These are phyloP conservation scores for Pelvicachromis taeniatus DNA, from an alignment of 2,113 vertebrate genomes.

Conservation along the genomic window DNA sequence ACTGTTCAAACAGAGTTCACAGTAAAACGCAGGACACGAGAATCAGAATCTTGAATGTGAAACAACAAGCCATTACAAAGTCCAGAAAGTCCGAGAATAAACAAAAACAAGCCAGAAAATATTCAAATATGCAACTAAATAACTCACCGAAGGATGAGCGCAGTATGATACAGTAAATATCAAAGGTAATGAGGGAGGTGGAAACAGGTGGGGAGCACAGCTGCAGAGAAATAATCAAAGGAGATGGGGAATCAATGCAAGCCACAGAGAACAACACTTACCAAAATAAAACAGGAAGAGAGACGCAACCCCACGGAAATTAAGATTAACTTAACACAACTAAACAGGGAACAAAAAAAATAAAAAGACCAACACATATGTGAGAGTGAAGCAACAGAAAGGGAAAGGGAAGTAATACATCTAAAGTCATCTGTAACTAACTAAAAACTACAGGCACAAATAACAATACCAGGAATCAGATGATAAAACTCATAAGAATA, in stretches of 20 bases:
- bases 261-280: background rate
- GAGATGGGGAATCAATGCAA: background rate
- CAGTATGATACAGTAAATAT: no score
- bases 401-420: background rate
- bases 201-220: background rate
- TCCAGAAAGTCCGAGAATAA: no score
- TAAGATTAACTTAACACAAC: background rate
- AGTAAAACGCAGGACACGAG: no score
- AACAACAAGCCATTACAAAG: no score
- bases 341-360: background rate
- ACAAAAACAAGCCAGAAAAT: no score
- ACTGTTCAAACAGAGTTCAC: no score
- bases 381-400: background rate
- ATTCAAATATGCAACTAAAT: no score
- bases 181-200: no score
- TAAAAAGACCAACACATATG: background rate
- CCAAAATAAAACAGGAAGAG: background rate
- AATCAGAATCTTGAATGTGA: no score
- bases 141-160: no score
- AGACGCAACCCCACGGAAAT: background rate
- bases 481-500: no score
- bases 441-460: fast-evolving
- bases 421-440: background rate
- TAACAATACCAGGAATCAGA: background rate
- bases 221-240: background rate